Conservation (phyloP, 1,140 invertebrate species). For the Leucophenga varia region DNA sequence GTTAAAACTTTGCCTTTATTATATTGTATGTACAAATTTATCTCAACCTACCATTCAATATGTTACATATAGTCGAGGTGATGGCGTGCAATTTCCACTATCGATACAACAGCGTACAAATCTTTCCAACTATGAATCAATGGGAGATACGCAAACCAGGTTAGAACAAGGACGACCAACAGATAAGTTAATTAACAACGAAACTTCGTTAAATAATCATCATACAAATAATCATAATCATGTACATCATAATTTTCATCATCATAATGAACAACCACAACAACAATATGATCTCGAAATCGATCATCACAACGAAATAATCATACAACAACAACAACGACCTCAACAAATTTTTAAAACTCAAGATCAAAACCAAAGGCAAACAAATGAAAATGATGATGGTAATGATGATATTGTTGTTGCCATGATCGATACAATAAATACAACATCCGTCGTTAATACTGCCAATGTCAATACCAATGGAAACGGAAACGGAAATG, state of each 20-base stretch:
- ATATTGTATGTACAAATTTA: too few species aligned
- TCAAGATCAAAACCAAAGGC: background rate
- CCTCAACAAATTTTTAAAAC: background rate
- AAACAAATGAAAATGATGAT: background rate
- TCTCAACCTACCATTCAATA: too few species aligned
- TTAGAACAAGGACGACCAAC: constrained; percentile 62
- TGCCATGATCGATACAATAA: background rate
- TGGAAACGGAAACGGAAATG: constrained; percentile 17
- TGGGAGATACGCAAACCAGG: constrained; percentile 81
- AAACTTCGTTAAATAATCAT: constrained; percentile 23
- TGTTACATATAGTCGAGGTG: constrained; percentile 78
- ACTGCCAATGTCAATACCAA: background rate
- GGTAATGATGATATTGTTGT: constrained; percentile 4
- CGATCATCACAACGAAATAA: constrained; percentile 18
- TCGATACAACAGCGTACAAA: constrained; percentile 73
- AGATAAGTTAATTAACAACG: constrained; percentile 48
- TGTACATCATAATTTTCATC: constrained; percentile 25
- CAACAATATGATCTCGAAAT: constrained; percentile 10
- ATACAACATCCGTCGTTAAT: background rate
- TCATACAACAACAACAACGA: constrained; percentile 16
- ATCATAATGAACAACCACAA: constrained; percentile 21
- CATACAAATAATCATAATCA: constrained; percentile 22
- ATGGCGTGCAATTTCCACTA: constrained; percentile 83
- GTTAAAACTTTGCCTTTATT: too few species aligned
- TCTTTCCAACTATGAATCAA: constrained; percentile 76